Base-by-base conservation (phyloP, 30 jellyfish, hydroid and myxozoan genomes). In the Sanderia malayensis region DNA sequence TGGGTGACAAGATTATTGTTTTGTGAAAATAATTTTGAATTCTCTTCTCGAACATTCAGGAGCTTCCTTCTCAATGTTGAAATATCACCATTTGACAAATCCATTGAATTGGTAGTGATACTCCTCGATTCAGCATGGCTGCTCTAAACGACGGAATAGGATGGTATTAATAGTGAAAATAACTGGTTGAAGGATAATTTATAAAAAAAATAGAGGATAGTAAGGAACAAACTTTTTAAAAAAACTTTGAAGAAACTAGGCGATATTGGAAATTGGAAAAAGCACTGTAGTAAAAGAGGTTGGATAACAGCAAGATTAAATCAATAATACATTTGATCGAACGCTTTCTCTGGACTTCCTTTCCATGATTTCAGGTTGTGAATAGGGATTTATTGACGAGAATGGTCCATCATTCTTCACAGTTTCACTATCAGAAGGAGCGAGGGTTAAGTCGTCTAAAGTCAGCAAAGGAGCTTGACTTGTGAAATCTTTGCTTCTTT, bases 391-490 rank as follows among this genome's bases (percentile, higher is more conserved):
- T 7, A 55, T 22, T 27, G 49, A 25, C 4, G 21, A 20, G 25
- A 60, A 60, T 7, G 23, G 72, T 4, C 19, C 45, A 18, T 27
- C 52, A 23, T 31, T 8, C 18, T 19, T 49, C 4, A 9, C 6
- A 9, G 8, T 60, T 3, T 60, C 73, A 27, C 23, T 31, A 2
- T 10, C 47, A 18, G 49, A 25, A 7, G 49, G 13, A 25, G 46
- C 70, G 20, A 84, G 88, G 20, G 88, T 76, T 26, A 76, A 62
- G 41, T 76, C 88, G 21, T 80, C 88, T 44, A 76, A 37, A 19
- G 88, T 76, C 20, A 76, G 72, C 4, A 76, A 30, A 8, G 88
- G 88, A 8, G 71, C 32, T 3, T 59, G 73, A 61, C 53, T 61
- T 10, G 58, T 24, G 15, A 3, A 13, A 15, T 10, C 55, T 61